Base-by-base conservation (phyloP, 2,797 vertebrate genomes). In the Rachycentron canadum region DNA sequence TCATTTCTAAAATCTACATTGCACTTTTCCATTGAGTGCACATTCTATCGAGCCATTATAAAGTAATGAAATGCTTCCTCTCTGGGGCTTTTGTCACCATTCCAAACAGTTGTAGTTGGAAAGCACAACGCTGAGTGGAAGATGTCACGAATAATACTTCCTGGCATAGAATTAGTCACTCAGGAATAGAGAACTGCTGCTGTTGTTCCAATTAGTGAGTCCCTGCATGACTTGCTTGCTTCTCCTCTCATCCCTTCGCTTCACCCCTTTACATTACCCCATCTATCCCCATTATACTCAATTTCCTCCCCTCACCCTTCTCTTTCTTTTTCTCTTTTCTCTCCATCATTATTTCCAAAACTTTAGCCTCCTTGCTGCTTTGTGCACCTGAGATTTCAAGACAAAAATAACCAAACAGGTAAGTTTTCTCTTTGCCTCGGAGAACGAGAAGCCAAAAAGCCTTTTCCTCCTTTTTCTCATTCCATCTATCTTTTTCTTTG, bases 141-240 rank as follows among this genome's bases (percentile, higher is more conserved):
- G 82, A 90, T 90, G 89, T 90, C 91, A 90, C 90, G 86, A 84
- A 89, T 87, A 86, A 88, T 87, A 89, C 83, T 87, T 89, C 73
- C 82, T 87, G 85, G 76, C 36, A 64, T 76, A 70, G 78, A 89
- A 92, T 90, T 86, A 92, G 90, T 88, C 93, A 90, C 90, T 81
- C 78, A 90, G 93, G 92, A 93, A 91, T 86, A 89, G 80, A 87
- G 81, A 63, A 78, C 67, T 85, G 79, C 88, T 84, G 82, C 87
- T 88, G 85, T 91, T 91, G 89, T 91, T 93, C 90, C 91, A 91
- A 93, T 94, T 93, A 93, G 89, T 75, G 75, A 82, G 72, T 90
- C 91, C 82, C 89, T 89, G 88, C 85, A 85, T 90, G 86, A 82
- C 89, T 87, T 78, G 76, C 77, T 80, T 43, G 66, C 82, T 75